A percentile compares a stretch with the other conserved stretches of the same genome.
Conservation (phyloP, 2,888 invertebrate species). For the Harpalus rufipes region DNA sequence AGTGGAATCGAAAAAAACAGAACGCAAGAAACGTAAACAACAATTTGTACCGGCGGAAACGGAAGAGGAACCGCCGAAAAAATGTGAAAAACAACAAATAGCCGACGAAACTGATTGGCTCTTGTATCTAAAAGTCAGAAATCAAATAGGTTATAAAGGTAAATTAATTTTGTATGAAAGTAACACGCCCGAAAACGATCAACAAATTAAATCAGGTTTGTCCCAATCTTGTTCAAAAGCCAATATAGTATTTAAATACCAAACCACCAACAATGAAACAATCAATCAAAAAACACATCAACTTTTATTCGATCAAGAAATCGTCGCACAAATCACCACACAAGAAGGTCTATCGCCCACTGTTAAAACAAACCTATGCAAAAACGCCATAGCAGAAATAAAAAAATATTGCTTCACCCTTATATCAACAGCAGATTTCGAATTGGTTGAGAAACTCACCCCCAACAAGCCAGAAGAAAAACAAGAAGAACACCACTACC, state of each 20-base stretch:
- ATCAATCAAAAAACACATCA: conserved; percentile 16
- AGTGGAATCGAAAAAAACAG: too few species aligned
- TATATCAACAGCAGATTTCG: neutral
- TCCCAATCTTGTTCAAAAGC: neutral
- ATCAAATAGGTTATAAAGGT: conserved; percentile 3
- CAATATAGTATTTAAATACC: neutral
- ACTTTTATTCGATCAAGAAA: conserved; percentile 16
- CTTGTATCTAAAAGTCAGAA: conserved; percentile 6
- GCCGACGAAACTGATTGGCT: neutral
- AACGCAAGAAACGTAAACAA: conserved; percentile 7
- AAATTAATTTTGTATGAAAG: neutral
- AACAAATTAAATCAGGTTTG: neutral
- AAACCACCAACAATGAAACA: neutral
- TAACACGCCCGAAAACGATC: neutral
- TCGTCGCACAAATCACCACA: neutral
- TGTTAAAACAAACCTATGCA: conserved; percentile 1
- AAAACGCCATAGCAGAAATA: conserved; percentile 16
- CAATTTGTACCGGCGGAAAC: neutral
- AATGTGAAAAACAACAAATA: neutral
- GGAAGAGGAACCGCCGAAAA: neutral
- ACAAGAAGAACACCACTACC: neutral
- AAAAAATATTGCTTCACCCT: conserved; percentile 60
- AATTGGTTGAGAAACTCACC: conserved; percentile 5
- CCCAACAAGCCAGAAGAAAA: neutral
- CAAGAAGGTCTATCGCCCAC: neutral